Conservation (phyloP, 2,797 vertebrate genomes). For the Adrianichthys oophorus region DNA sequence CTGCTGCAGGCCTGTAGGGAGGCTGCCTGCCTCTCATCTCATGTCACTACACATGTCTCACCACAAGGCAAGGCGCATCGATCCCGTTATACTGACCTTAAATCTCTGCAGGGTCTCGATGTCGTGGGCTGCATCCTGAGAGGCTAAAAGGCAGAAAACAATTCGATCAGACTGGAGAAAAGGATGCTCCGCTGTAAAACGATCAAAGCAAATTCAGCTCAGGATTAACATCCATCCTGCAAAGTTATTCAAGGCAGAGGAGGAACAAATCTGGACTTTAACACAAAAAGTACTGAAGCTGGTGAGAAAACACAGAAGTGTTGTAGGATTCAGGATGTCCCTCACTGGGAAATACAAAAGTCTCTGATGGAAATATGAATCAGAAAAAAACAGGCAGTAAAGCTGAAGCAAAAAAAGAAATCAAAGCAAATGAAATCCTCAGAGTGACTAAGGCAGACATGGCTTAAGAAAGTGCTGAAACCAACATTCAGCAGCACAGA, state of each 20-base stretch:
- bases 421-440: constrained; percentile 23
- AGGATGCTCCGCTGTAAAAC: background rate
- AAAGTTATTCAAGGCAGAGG: background rate
- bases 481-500: constrained; percentile 37
- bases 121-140: constrained; percentile 93
- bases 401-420: constrained; percentile 24
- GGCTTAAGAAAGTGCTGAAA: constrained; percentile 42
- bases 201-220: background rate
- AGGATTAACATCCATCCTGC: background rate
- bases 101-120: constrained; percentile 82
- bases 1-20: constrained; percentile 5
- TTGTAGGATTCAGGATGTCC: constrained; percentile 26
- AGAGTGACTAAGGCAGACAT: constrained; percentile 14
- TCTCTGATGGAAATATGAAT: constrained; percentile 28
- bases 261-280: too few species aligned
- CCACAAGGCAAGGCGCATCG: constrained; percentile 45
- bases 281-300: too few species aligned
- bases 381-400: constrained; percentile 41
- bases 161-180: constrained; percentile 20
- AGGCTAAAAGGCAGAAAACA: constrained; percentile 76
- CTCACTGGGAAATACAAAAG: constrained; percentile 29
- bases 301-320: background rate
- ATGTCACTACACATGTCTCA: constrained; percentile 41
- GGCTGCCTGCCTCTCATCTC: constrained; percentile 40
- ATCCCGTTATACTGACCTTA: constrained; percentile 79